Conservation (phyloP, 2,113 vertebrate species). For the Nymphicus hollandicus region DNA sequence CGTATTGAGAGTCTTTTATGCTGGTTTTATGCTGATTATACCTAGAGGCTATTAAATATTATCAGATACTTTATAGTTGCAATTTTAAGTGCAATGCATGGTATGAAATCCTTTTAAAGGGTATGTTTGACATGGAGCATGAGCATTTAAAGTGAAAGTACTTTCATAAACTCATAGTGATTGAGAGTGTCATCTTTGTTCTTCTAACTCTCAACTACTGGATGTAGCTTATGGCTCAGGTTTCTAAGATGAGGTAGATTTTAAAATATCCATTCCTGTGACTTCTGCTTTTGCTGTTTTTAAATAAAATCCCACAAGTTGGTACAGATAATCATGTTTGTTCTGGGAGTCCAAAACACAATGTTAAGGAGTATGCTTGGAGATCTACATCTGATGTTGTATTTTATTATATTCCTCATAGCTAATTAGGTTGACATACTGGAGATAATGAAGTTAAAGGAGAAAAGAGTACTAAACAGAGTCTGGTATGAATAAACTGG, state of each 20-base stretch:
- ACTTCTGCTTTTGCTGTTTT: not conserved
- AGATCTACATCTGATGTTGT: not conserved
- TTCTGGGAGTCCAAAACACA: not conserved
- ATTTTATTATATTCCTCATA: not conserved
- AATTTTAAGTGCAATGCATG: not conserved
- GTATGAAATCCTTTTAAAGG: not conserved
- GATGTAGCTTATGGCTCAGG: not conserved
- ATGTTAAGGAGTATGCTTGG: not conserved
- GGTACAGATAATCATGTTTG: not conserved
- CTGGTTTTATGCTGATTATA: constrained; percentile 54
- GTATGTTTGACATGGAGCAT: constrained; percentile 19
- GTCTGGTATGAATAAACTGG: not conserved
- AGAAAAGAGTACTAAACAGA: not conserved
- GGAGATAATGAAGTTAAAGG: not conserved
- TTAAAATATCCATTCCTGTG: not conserved
- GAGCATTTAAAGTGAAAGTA: not conserved
- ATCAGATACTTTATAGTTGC: constrained; percentile 29
- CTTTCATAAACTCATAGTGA: not conserved
- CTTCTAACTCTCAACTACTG: not conserved
- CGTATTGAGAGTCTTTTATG: constrained; percentile 36
- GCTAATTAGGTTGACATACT: not conserved
- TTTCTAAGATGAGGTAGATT: not conserved
- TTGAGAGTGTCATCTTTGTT: not conserved
- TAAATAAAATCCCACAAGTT: not conserved
- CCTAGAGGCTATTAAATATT: constrained; percentile 56